These are phyloP conservation scores for Cheilosia vernalis DNA, from an alignment of 2,888 invertebrate species.

Conservation along the genomic window DNA sequence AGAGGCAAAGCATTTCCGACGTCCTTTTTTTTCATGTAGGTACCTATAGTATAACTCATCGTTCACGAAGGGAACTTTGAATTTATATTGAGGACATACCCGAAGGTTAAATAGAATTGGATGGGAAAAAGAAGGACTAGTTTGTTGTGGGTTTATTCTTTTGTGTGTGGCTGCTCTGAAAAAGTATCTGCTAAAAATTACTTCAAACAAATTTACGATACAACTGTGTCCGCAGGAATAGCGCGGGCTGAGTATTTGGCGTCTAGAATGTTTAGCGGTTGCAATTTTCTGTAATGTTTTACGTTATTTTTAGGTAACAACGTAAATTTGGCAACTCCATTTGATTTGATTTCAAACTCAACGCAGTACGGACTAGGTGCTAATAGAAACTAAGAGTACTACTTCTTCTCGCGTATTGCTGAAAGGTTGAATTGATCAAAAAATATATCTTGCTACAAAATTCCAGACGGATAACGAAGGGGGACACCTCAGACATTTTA, in stretches of 20 bases:
- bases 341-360: no score
- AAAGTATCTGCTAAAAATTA: constrained; percentile 21
- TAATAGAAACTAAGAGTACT: no score
- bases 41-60: constrained; percentile 17
- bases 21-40: constrained; percentile 24
- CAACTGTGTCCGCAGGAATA: not conserved
- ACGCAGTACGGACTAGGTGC: no score
- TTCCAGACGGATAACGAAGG: no score
- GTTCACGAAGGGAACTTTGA: constrained; percentile 61
- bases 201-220: constrained; percentile 27
- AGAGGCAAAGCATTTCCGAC: constrained; percentile 60
- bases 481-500: no score
- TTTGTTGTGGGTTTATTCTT: constrained; percentile 29
- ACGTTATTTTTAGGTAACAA: not conserved
- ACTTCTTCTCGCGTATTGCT: no score
- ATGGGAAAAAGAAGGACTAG: constrained; percentile 28
- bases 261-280: constrained; percentile 13
- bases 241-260: not conserved
- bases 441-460: no score
- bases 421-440: no score
- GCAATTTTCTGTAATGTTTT: not conserved
- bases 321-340: no score
- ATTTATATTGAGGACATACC: constrained; percentile 71
- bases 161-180: constrained; percentile 11
- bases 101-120: constrained; percentile 70